phyloP scores from a whole-genome alignment of 2,113 vertebrate species.

The Gallinago media region DNA sequence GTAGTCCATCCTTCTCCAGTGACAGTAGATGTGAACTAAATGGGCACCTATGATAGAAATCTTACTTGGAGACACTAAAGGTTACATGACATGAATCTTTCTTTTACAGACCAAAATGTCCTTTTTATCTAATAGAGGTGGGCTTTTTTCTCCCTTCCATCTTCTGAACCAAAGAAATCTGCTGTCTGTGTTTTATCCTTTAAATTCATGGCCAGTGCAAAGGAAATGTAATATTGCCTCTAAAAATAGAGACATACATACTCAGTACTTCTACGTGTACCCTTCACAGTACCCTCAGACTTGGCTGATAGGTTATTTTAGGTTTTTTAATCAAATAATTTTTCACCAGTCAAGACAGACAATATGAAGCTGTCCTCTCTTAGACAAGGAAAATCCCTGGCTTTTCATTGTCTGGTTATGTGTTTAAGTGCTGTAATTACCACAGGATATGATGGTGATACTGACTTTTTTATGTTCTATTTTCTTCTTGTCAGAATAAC shows the following conservation, averaged over 20 bases:
- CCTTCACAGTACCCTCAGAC: background rate
- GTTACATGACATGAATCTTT: background rate
- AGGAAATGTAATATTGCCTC: background rate
- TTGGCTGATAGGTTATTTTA: background rate
- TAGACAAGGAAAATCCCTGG: background rate
- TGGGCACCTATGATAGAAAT: background rate
- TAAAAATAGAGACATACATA: background rate
- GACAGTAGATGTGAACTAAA: background rate
- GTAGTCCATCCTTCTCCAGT: background rate
- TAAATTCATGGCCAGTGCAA: background rate
- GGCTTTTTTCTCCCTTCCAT: background rate
- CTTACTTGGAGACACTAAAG: background rate
- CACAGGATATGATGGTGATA: background rate
- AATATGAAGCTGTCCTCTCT: background rate
- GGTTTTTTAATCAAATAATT: background rate
- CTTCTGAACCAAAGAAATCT: background rate
- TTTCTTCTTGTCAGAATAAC: background rate
- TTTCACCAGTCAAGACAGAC: background rate
- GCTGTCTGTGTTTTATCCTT: background rate
- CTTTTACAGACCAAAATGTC: background rate
- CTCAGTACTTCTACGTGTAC: background rate
- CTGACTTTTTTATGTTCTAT: background rate
- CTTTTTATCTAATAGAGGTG: background rate
- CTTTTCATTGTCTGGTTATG: background rate
- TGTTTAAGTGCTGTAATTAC: background rate